Evolutionary conservation across 1,140 invertebrate species (phyloP), one percentile per base, ranked within the genome.

Genomic region (Dinoponera quadriceps): DNA sequence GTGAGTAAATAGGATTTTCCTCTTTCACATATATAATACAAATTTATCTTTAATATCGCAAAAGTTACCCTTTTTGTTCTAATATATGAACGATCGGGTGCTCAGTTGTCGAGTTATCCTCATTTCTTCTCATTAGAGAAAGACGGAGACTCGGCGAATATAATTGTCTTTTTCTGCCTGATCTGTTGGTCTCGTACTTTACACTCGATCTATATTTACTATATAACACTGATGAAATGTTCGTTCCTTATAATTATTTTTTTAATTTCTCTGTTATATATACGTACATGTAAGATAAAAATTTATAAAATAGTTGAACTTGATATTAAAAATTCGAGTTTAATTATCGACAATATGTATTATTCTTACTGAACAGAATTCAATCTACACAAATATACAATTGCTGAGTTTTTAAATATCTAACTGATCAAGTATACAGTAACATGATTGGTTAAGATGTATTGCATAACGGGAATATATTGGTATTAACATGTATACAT

Each of bases 401-500:
- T 55, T 13, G 38, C 29, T 68, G 3, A 59, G n/a, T 55, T 68
- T 60, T 60, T 1, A 5, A 27, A 49, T 57, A 33, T 20, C 7
- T 20, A 49, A 60, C 20, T n/a, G 22, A 82, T 49, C 14, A 3
- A 44, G 4, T 48, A 44, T 44, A 9, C 7, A 65, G 44, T 20
- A 65, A 55, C n/a, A 55, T 5, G n/a, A 55, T 20, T 65, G 62
- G n/a, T 16, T 20, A 65, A 13, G 13, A 65, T 48, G 14, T 20
- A 48, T 20, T 29, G 38, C 20, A 14, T 57, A 55, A 22, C 3
- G 9, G 0, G 38, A 9, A 38, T 65, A 65, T 22, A 65, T 65
- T 65, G 73, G 18, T 63, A n/a, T 16, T 65, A 65, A 63, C 49
- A 75, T 25, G 48, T 59, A 51, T 25, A 44, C 9, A 38, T 38